Conservation (phyloP, 2,113 vertebrate species). For the Catagonus wagneri region DNA sequence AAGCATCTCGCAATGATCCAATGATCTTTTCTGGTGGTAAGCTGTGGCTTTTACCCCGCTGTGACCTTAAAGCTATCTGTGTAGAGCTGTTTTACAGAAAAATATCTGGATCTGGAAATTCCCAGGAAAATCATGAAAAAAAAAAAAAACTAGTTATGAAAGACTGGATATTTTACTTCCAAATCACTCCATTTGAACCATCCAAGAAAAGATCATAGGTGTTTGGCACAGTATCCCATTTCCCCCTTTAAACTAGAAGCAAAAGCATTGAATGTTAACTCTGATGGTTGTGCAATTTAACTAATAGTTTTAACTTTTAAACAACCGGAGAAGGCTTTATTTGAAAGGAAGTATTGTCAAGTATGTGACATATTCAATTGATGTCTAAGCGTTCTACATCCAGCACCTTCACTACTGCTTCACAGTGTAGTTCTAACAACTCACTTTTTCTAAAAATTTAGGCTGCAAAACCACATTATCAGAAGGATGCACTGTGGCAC, state of each 20-base stretch:
- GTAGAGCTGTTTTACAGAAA: not conserved
- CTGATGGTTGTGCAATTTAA: not conserved
- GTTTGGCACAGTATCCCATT: not conserved
- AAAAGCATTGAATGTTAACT: not conserved
- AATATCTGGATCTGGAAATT: slow-evolving; percentile 51
- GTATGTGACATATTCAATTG: not conserved
- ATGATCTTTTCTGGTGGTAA: not conserved
- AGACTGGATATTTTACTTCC: not conserved
- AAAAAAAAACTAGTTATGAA: slow-evolving; percentile 16
- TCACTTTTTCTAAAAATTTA: not conserved
- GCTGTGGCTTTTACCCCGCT: not conserved
- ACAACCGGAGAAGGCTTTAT: not conserved
- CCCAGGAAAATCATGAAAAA: slow-evolving; percentile 27
- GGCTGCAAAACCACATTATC: slow-evolving; percentile 2
- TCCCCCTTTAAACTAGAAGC: slow-evolving; percentile 25
- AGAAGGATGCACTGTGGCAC: not conserved
- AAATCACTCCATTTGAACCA: not conserved
- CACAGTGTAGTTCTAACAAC: not conserved
- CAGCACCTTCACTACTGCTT: not conserved
- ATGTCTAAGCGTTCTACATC: not conserved
- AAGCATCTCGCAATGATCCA: not conserved
- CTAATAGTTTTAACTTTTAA: slow-evolving; percentile 44
- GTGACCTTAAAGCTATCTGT: slow-evolving; percentile 8
- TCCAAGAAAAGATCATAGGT: not conserved
- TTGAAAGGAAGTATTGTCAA: not conserved